Evolutionary conservation across 2,113 vertebrate genomes (phyloP), one percentile per base, ranked within the genome.

Genomic region (Alexandromys fortis): DNA sequence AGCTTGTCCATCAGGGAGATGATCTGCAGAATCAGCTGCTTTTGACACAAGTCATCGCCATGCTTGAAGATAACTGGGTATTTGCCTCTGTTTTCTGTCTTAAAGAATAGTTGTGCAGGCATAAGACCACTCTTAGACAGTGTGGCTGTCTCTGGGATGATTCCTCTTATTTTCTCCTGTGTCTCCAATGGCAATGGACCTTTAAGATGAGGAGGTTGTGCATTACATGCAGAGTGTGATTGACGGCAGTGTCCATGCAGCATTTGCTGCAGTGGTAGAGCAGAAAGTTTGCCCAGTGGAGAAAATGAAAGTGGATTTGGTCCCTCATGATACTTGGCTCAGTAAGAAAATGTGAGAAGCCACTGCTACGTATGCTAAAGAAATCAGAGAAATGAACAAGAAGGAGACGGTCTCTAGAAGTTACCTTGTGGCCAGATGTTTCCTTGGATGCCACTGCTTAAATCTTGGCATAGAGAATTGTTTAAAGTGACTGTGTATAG

Each of bases 1-100:
- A 99, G 98, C 99, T 99, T 99, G 98, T 99, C 99, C 99, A 99
- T 99, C 76, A 99, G 99, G 0, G 99, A 99, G 98, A 99, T 99
- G 96, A 99, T 99, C 98, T 99, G 99, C 78, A 99, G 99, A 98
- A 99, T 99, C 95, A 99, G 99, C 96, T 99, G 99, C 98, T 99
- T 99, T 96, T 99, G 99, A 63, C 99, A 98, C 91, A 99, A 98
- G 97, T 99, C 99, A 77, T 99, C 99, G 5, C 99, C 99, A 7
- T 99, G 99, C 95, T 99, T 99, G 98, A 99, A 99, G 98, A 99
- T 99, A 19, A 99, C 99, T 5, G 99, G 99, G 68, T 99, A 99
- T 98, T 99, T 99, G 76, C 99, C 99, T 82, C 99, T 99, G 3
- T 99, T 99, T 98, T 99, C 99, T 0, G 99, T 99, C 97, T 99